A percentile compares a stretch with the other conserved stretches of the same genome.
phyloP scores from a whole-genome alignment of 2,888 invertebrate genomes.

The Falcaria lacertinaria region DNA sequence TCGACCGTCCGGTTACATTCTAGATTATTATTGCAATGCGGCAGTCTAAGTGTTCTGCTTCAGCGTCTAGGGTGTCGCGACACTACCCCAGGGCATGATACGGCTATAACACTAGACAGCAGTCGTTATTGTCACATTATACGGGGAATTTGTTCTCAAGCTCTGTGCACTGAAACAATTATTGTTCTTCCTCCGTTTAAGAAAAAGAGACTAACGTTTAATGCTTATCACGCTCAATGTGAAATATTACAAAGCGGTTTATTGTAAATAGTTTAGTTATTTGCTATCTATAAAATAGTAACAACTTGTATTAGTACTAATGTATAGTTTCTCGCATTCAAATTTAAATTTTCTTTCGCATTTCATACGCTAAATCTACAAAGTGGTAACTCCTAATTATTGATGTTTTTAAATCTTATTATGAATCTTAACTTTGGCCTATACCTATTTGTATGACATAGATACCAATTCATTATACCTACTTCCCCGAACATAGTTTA shows the following conservation, averaged over 20 bases:
- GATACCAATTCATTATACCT: too few species aligned
- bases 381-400: too few species aligned
- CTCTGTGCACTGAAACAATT: background rate
- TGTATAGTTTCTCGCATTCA: too few species aligned
- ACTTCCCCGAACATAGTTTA: too few species aligned
- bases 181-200: background rate
- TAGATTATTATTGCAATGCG: slow-evolving; percentile 55
- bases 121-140: slow-evolving; percentile 40
- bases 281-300: too few species aligned
- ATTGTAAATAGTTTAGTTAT: too few species aligned
- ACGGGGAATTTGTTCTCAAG: slow-evolving; percentile 23
- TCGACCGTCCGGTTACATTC: slow-evolving; percentile 47
- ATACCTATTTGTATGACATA: too few species aligned
- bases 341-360: too few species aligned
- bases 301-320: too few species aligned
- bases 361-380: too few species aligned
- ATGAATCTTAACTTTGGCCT: too few species aligned
- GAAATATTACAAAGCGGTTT: background rate
- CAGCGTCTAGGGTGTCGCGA: slow-evolving; percentile 32
- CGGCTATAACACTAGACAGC: slow-evolving; percentile 52
- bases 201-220: background rate
- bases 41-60: slow-evolving; percentile 27
- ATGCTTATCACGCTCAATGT: background rate
- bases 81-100: slow-evolving; percentile 43
- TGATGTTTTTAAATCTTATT: too few species aligned